Base-by-base conservation (phyloP, 2,113 vertebrate species). In the Hucho hucho region DNA sequence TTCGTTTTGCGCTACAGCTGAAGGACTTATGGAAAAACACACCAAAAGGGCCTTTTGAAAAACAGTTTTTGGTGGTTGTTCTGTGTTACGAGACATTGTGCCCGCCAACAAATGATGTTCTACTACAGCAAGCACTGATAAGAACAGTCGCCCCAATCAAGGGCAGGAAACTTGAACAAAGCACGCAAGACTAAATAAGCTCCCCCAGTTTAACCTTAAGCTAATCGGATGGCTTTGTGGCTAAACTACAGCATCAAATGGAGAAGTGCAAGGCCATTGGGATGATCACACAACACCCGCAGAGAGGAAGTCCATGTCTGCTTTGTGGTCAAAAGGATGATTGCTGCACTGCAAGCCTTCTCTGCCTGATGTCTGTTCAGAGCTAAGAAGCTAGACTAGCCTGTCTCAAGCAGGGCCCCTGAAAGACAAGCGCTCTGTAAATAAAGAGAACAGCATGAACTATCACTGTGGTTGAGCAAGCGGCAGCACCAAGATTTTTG, bases 391-490 rank as follows among this genome's bases (percentile, higher is more conserved):
- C 32, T 37, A 13, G 18, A 56, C 49, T 56, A 18, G 18, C 16
- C 49, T 1, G 18, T 18, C 49, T 56, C 49, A 13, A 56, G 18
- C 37, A 37, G 37, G 37, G 37, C 37, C 49, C 18, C 49, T 56
- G 49, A 56, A 16, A 56, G 49, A 56, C 16, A 18, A 56, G 14
- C 1, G 12, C 3, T 18, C 49, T 56, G 49, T 56, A 56, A 56
- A 56, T 56, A 56, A 56, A 16, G 4, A 59, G 2, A 53, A 28
- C 29, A 3, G 76, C 7, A 74, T 70, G 72, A 86, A 86, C 64
- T 84, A 83, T 87, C 87, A 90, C 70, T 61, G 24, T 29, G 25
- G 79, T 75, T 25, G 61, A 72, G 70, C 70, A 84, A 79, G 14
- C 6, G 32, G 32, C 32, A 6, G 6, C 32, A 32, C 32, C 32